Conservation (phyloP, 2,113 vertebrate species). For the Tursiops truncatus region DNA sequence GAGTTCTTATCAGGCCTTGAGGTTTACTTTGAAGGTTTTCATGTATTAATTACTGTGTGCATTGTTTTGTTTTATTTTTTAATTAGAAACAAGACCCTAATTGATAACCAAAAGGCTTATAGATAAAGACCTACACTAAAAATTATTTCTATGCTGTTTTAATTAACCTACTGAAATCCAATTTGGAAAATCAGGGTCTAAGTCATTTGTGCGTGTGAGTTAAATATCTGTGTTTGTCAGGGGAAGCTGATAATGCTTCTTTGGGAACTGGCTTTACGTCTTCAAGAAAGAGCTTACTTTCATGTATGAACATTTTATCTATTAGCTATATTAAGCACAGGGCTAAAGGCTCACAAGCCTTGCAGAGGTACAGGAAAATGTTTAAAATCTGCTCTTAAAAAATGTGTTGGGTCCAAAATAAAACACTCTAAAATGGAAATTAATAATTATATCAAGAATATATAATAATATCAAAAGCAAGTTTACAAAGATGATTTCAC, state of each 20-base stretch:
- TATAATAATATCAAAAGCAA: constrained; percentile 13
- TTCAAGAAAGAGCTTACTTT: background rate
- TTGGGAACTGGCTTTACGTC: constrained; percentile 31
- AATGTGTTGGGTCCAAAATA: background rate
- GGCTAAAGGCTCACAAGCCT: background rate
- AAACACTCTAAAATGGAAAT: constrained; percentile 30
- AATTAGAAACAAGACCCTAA: constrained; percentile 55
- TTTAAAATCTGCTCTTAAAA: constrained; percentile 42
- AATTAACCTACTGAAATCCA: constrained; percentile 58
- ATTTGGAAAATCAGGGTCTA: constrained; percentile 46
- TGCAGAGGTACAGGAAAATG: background rate
- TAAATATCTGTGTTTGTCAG: constrained; percentile 18
- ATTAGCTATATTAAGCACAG: constrained; percentile 1
- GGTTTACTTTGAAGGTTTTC: constrained; percentile 62
- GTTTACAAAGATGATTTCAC: background rate
- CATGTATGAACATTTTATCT: background rate
- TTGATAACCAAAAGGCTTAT: constrained; percentile 49
- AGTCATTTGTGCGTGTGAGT: constrained; percentile 33
- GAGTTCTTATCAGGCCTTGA: constrained; percentile 46
- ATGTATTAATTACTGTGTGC: constrained; percentile 65
- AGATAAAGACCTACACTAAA: constrained; percentile 57
- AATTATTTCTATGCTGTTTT: constrained; percentile 60
- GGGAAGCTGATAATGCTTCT: background rate
- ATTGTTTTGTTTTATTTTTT: constrained; percentile 13
- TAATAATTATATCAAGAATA: constrained; percentile 2